Conservation (phyloP, 2,888 invertebrate species). For the Embidobia sp. region DNA sequence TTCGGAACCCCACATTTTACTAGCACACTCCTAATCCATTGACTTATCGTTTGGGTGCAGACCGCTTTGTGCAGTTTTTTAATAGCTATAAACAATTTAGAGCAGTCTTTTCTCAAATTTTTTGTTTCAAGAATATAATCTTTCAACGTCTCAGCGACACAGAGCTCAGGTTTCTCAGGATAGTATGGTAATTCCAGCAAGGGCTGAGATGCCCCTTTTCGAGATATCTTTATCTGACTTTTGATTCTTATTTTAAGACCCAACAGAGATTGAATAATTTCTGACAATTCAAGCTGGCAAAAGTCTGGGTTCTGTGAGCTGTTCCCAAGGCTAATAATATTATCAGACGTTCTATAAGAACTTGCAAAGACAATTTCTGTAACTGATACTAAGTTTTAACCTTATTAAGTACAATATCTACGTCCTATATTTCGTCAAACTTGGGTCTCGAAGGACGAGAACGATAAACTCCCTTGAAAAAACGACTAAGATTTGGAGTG, state of each 20-base stretch:
- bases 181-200: constrained; percentile 11
- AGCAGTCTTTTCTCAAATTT: not conserved
- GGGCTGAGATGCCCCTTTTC: constrained; percentile 18
- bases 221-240: constrained; percentile 17
- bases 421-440: not conserved
- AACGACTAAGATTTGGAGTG: not conserved
- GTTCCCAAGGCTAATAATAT: constrained; percentile 2
- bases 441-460: not conserved
- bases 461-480: not conserved
- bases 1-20: not conserved
- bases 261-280: not conserved
- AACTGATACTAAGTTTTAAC: not conserved
- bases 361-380: not conserved
- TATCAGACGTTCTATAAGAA: not conserved
- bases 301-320: constrained; percentile 1
- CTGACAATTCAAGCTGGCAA: not conserved
- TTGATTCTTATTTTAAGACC: not conserved
- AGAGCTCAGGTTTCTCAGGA: constrained; percentile 10
- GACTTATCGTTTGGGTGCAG: not conserved
- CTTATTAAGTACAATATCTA: not conserved
- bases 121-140: not conserved
- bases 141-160: not conserved
- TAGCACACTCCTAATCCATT: constrained; percentile 3
- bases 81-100: not conserved
- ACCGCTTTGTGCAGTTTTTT: not conserved